A percentile compares a stretch with the other conserved stretches of the same genome.
Evolutionary conservation across 2,113 vertebrate genomes (phyloP).

Genomic region (Pseudois nayaur): DNA sequence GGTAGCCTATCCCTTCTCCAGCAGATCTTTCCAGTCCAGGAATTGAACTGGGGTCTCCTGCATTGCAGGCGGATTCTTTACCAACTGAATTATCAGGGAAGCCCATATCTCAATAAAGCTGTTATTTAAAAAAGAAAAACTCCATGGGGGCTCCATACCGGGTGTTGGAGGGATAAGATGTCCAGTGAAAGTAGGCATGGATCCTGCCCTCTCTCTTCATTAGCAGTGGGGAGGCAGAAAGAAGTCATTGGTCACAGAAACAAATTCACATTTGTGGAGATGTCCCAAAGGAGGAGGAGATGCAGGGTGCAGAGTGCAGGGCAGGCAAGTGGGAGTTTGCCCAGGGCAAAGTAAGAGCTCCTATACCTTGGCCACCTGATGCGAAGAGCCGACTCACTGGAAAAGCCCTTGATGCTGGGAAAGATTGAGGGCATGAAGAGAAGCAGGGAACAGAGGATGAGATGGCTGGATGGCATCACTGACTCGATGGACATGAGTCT

Average conservation of each 20-base stretch:
- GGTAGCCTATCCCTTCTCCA: neutral
- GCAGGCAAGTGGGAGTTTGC: neutral
- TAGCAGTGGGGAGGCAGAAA: neutral
- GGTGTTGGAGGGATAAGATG: neutral
- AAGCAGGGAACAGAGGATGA: fast-evolving
- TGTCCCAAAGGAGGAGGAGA: neutral
- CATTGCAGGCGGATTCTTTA: neutral
- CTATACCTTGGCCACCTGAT: neutral
- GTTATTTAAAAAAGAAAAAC: neutral
- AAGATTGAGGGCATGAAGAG: neutral
- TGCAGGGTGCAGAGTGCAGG: fast-evolving
- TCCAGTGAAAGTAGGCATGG: neutral
- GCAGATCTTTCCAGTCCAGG: neutral
- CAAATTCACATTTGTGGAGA: neutral
- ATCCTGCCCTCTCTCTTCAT: neutral
- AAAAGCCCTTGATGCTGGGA: neutral
- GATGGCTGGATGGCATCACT: neutral
- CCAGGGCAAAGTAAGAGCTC: neutral
- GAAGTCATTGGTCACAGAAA: neutral
- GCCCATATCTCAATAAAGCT: neutral
- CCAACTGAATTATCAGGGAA: neutral
- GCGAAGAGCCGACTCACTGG: fast-evolving
- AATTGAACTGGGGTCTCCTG: neutral
- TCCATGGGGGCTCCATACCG: fast-evolving
- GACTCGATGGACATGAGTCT: neutral